phyloP scores from a whole-genome alignment of 2,797 vertebrate species.

The Pseudochirops cupreus region DNA sequence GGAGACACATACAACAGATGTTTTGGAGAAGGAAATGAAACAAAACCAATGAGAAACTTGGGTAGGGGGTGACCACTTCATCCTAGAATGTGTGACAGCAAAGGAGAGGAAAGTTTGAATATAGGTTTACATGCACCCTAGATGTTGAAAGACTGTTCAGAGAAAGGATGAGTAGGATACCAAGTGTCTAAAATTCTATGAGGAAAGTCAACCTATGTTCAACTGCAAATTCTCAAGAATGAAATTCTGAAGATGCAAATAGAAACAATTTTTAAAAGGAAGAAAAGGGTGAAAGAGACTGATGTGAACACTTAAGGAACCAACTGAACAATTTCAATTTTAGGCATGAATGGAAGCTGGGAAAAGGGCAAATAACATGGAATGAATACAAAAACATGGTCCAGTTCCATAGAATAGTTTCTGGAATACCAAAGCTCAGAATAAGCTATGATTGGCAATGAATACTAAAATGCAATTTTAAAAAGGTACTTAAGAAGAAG shows the following conservation, averaged over 20 bases:
- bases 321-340: not conserved
- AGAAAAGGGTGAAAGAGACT: not conserved
- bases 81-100: not conserved
- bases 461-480: not conserved
- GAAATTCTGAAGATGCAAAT: not conserved
- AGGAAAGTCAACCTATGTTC: not conserved
- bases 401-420: not conserved
- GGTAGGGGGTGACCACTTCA: not conserved
- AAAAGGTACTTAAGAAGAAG: not conserved
- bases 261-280: not conserved
- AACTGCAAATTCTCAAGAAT: not conserved
- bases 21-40: constrained; percentile 19
- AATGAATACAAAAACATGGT: not conserved
- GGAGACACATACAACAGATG: constrained; percentile 4
- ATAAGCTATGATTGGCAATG: not conserved
- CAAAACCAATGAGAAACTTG: not conserved
- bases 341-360: not conserved
- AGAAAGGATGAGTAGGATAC: not conserved
- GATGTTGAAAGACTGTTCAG: not conserved
- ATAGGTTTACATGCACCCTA: not conserved
- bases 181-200: not conserved
- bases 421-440: not conserved
- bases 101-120: not conserved
- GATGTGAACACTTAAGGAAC: not conserved
- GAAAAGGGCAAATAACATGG: not conserved